Base-by-base conservation (phyloP, 1,140 invertebrate genomes). In the Drosophila bifasciata region DNA sequence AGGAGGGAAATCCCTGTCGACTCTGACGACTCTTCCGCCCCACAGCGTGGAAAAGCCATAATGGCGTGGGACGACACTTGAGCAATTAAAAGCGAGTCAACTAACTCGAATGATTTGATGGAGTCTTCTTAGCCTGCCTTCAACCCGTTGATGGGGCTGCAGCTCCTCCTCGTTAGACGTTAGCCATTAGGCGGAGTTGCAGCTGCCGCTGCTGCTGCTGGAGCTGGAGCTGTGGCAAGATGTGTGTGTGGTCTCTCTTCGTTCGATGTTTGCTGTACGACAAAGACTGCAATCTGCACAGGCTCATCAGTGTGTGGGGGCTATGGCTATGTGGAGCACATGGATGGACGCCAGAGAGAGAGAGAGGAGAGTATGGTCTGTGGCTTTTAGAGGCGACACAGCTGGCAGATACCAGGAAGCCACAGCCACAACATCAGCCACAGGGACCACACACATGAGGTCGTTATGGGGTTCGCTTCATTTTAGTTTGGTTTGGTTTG, bases 211-310 rank as follows among this genome's bases (percentile, higher is more conserved):
- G 36, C 28, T 66, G 36, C 28, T 45, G 36, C 28, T 66, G 62
- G 23, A 41, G 60, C 23, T 23, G 41, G 55, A 40, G 41, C n/a
- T 55, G 44, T 49, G 16, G 39, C n/a, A 15, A 9, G 36, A 48
- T 76, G 80, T 86, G 80, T 76, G 80, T 86, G 80, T 85, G 81
- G 80, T 85, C 81, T 73, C 23, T 63, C 43, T 44, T 63, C 32
- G 32, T 36, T 36, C 32, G 9, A 36, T 36, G 32, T 36, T 36
- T 32, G 23, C 23, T 7, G 23, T 25, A 32, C 28, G 28, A 32
- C 28, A 32, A 32, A 9, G 28, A 32, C 28, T 32, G 28, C 28
- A 32, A 32, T 32, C 28, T 32, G 28, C 28, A 11, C 32, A 13
- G 13, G 40, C 61, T 43, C 17, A 6, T 3, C 44, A 52, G 53